Evolutionary conservation across 2,888 invertebrate genomes (phyloP), one percentile per base, ranked within the genome.

Genomic region (Drosophila seclusa): DNA sequence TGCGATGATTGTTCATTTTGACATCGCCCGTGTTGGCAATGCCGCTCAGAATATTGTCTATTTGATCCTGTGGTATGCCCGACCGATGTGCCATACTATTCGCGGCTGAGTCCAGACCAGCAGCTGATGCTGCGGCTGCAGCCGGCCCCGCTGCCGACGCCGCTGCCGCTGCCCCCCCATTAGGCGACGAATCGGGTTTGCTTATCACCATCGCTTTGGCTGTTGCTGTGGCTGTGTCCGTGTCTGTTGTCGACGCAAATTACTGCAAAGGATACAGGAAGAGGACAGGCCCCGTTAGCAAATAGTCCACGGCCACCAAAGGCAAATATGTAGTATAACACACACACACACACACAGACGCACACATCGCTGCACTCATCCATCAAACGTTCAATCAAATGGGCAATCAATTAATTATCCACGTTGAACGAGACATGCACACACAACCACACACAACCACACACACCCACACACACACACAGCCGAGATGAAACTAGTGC

Each of bases 41-140:
- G 88, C 97, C 97, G 90, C 97, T 97, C 97, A 97, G 96, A 91
- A 98, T 98, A 92, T 96, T 96, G 94, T 97, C 96, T 93, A 97
- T 95, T 93, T 94, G 95, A 83, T 95, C 95, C 87, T 93, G 93
- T 71, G 93, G 92, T 71, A 93, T 92, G 67, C 92, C 92, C 49
- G 93, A 91, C 60, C 92, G 91, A 86, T 92, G 92, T 38, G 91
- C 87, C 73, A 91, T 64, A 59, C 63, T 87, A 40, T 87, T 89
- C 2, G 69, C 70, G 8, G 73, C 68, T 31, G 69, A 78, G 65
- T 89, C 85, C 38, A 82, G 31, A n/a, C 60, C 68, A 58, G 71
- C 73, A 57, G 73, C 73, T 57, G 73, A 72, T n/a, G 29, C 59
- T 62, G 78, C 73, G 53, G 78, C 73, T 54, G 79, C 82, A 58